A percentile compares a stretch with the other conserved stretches of the same genome.
Evolutionary conservation across 2,797 vertebrate species (phyloP).

Genomic region (Lithobates pipiens): DNA sequence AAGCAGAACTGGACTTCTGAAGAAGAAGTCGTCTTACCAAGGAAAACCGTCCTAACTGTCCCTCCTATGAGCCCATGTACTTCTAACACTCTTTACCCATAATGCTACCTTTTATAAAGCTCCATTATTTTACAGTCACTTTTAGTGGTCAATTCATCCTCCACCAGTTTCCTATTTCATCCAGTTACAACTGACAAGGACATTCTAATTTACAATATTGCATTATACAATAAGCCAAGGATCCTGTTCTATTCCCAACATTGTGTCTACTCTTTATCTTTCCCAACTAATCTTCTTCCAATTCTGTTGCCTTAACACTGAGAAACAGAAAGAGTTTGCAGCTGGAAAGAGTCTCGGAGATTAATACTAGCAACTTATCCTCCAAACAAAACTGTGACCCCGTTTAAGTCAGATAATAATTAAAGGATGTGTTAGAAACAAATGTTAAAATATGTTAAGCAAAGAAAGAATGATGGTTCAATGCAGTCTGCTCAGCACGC

Average conservation of each 20-base stretch:
- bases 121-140: neutral
- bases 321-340: neutral
- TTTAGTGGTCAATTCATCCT: neutral
- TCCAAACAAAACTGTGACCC: conserved; percentile 9
- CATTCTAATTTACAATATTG: neutral
- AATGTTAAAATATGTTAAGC: conserved; percentile 28
- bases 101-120: neutral
- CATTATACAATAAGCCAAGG: neutral
- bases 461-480: conserved; percentile 11
- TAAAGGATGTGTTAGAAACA: conserved; percentile 20
- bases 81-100: too few species aligned
- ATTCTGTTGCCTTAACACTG: neutral
- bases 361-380: neutral
- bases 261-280: neutral
- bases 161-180: neutral
- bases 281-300: neutral
- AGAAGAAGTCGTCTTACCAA: too few species aligned
- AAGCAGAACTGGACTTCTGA: too few species aligned
- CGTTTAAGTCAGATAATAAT: conserved; percentile 8
- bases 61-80: too few species aligned
- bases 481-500: conserved; percentile 9
- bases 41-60: too few species aligned
- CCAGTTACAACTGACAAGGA: neutral
- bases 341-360: neutral
- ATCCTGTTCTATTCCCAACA: neutral